These are phyloP conservation scores for Caenorhabditis inopinata DNA, from an alignment of 1,140 invertebrate species.

Conservation along the genomic window DNA sequence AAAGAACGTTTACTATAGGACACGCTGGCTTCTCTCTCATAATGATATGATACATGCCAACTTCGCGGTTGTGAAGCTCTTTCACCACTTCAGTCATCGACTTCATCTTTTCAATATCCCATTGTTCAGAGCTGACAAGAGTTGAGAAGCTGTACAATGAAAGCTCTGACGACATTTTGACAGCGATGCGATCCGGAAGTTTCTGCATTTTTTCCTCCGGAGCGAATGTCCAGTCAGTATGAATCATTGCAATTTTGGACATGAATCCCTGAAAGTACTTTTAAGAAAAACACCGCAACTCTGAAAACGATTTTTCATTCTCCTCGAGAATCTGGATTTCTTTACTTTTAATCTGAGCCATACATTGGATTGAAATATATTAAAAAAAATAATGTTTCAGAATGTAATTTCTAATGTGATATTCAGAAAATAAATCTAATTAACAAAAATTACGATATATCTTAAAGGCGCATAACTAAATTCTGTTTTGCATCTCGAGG, in stretches of 20 bases:
- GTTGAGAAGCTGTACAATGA: not conserved
- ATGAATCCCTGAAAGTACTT: not conserved
- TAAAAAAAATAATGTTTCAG: too few relatives aligned
- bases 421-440: too few relatives aligned
- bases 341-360: too few relatives aligned
- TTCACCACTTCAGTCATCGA: not conserved
- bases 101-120: not conserved
- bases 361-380: too few relatives aligned
- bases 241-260: slow-evolving; percentile 10
- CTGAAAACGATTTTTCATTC: too few relatives aligned
- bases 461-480: too few relatives aligned
- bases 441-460: too few relatives aligned
- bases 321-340: too few relatives aligned
- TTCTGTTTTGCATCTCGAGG: too few relatives aligned
- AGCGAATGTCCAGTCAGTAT: not conserved
- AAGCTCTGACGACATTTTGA: slow-evolving; percentile 12
- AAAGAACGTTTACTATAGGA: not conserved
- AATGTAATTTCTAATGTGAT: too few relatives aligned
- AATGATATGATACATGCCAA: not conserved
- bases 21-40: not conserved
- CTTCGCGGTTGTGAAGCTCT: slow-evolving; percentile 1
- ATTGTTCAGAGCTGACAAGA: not conserved
- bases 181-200: not conserved
- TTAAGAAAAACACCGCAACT: too few relatives aligned
- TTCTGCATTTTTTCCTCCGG: not conserved